Base-by-base conservation (phyloP, 2,797 vertebrate genomes). In the Calcarius lapponicus region DNA sequence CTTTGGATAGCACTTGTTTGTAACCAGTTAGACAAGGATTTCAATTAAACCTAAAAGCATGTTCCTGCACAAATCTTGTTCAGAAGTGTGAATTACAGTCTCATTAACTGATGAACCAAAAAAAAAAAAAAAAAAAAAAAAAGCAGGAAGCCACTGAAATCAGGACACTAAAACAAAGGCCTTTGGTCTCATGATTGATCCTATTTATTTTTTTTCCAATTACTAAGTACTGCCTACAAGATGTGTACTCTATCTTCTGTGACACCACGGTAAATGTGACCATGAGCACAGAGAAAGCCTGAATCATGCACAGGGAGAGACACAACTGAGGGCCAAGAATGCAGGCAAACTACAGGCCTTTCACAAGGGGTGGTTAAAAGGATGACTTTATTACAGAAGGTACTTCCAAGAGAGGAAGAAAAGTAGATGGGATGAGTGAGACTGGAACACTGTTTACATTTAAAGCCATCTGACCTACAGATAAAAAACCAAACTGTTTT, bases 1-100 rank as follows among this genome's bases (percentile, higher is more conserved):
- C 80, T 95, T 86, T 86, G 62, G 69, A 66, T 38, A 90, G 58
- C 70, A 62, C 62, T 81, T 90, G 61, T 65, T 93, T 75, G 54
- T 62, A 93, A 94, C n/a, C 31, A 61, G 53, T 58, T 29, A 88
- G 60, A 86, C 62, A 48, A 58, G 56, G 69, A 57, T 38, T 93
- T 83, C 60, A 81, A 19, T 64, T 88, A 92, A 91, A 75, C 54
- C 36, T 86, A 58, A 73, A 85, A 70, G 16, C n/a, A 40, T 0
- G 2, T 21, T 60, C 64, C 65, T 67, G 66, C 19, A 69, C 42
- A 83, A 75, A 31, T 28, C 72, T 78, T 80, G 53, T 31, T 80
- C 75, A n/a, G 43, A 74, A 61, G 38, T 29, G 29, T 58, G 54
- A 86, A 71, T 58, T 61, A 88, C 19, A 71, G 43, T 20, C 32